Conservation (phyloP, 1,140 invertebrate genomes). For the Magallana ariakensis region DNA sequence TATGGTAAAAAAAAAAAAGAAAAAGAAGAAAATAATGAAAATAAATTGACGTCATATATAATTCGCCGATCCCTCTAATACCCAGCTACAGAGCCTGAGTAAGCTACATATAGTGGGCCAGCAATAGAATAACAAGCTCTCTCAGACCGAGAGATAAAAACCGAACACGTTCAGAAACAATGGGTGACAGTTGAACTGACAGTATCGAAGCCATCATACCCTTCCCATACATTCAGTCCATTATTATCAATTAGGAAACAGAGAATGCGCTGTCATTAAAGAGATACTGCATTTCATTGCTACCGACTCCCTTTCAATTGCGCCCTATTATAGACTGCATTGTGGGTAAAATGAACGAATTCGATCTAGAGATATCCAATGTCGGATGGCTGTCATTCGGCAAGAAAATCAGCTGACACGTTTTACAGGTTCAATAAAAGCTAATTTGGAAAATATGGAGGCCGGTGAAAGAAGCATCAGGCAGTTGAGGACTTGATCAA, state of each 20-base stretch:
- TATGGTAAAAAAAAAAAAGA: no score
- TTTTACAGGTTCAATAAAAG: conserved; percentile 40
- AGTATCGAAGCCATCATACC: conserved; percentile 20
- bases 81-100: no score
- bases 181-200: conserved; percentile 30
- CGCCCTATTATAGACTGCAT: conserved; percentile 16
- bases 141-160: conserved; percentile 3
- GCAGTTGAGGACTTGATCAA: conserved; percentile 21
- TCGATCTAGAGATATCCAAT: conserved; percentile 38
- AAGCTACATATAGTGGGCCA: no score
- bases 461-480: neutral
- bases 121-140: no score
- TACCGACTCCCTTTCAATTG: conserved; percentile 32
- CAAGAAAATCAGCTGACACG: conserved; percentile 15
- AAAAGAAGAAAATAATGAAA: no score
- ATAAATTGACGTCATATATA: no score
- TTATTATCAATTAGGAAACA: conserved; percentile 45
- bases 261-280: conserved; percentile 40
- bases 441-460: conserved; percentile 45
- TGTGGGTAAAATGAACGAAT: conserved; percentile 45
- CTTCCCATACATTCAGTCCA: conserved; percentile 22
- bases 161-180: conserved; percentile 21
- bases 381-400: conserved; percentile 7
- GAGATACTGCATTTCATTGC: conserved; percentile 12
- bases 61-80: no score